A percentile compares a stretch with the other conserved stretches of the same genome.
phyloP scores from a whole-genome alignment of 1,140 invertebrate species.

The Trigoniulus corallinus region DNA sequence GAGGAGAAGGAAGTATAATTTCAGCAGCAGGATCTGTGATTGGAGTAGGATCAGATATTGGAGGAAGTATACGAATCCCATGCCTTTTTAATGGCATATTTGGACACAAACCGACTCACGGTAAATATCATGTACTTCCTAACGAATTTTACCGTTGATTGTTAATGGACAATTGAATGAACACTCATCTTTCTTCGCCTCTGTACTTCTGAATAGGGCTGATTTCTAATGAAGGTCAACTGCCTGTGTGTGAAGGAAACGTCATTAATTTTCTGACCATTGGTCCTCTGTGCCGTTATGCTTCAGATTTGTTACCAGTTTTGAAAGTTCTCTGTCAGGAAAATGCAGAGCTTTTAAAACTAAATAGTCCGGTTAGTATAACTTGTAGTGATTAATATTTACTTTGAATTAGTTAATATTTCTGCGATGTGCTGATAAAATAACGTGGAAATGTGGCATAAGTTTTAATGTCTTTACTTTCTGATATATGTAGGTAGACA shows the following conservation, averaged over 20 bases:
- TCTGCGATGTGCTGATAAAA: no score
- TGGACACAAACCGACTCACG: constrained; percentile 9
- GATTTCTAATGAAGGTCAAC: constrained; percentile 66
- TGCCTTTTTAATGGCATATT: constrained; percentile 89
- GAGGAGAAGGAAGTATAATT: constrained; percentile 36
- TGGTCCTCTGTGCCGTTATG: constrained; percentile 79
- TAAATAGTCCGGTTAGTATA: constrained; percentile 43
- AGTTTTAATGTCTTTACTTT: no score
- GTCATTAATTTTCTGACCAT: constrained; percentile 24
- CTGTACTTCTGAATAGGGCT: constrained; percentile 16
- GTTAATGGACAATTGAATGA: no score
- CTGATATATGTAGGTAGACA: constrained; percentile 30
- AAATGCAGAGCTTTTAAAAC: constrained; percentile 39
- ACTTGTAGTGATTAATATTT: background rate
- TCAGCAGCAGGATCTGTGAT: constrained; percentile 62
- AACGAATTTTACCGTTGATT: background rate
- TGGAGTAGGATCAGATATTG: constrained; percentile 86
- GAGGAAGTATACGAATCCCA: constrained; percentile 89
- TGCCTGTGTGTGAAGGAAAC: constrained; percentile 45
- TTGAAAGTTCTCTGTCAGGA: constrained; percentile 38
- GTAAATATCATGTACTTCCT: background rate
- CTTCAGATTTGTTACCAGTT: constrained; percentile 61
- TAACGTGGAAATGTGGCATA: no score
- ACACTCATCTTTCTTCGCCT: background rate
- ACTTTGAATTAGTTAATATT: background rate